phyloP scores from a whole-genome alignment of 2,113 vertebrate species.

The Rhinoptilus africanus region DNA sequence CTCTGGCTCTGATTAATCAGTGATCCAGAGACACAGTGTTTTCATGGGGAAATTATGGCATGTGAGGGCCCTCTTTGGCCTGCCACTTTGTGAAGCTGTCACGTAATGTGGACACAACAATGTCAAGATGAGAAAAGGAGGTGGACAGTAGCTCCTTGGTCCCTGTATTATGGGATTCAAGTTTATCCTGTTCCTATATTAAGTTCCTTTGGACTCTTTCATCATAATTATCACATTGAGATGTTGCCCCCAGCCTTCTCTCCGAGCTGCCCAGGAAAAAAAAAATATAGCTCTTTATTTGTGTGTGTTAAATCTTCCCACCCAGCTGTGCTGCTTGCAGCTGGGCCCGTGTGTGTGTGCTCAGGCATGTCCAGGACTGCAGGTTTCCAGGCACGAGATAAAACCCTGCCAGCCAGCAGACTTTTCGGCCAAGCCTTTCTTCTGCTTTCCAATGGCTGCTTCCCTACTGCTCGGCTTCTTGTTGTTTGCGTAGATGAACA shows the following conservation, averaged over 20 bases:
- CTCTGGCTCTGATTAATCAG: not conserved
- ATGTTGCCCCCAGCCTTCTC: not conserved
- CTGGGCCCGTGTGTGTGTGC: not conserved
- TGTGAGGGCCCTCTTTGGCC: not conserved
- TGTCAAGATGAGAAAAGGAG: rapidly evolving
- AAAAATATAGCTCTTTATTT: not conserved
- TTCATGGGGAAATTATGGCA: not conserved
- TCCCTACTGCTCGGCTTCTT: not conserved
- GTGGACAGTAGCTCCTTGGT: not conserved
- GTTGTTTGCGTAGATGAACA: not conserved
- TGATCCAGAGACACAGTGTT: not conserved
- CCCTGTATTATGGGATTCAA: too few relatives aligned
- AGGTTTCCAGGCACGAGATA: not conserved
- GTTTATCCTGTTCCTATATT: not conserved
- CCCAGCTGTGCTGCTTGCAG: not conserved
- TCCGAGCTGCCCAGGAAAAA: not conserved
- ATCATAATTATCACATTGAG: not conserved
- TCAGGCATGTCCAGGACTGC: not conserved
- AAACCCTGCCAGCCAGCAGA: not conserved
- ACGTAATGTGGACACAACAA: rapidly evolving
- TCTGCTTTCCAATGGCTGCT: not conserved
- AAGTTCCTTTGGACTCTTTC: not conserved
- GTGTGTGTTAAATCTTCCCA: not conserved
- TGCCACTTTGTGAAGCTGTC: not conserved
- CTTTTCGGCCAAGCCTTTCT: not conserved